Percentiles rank a stretch among this genome's conserved stretches.
Conservation (phyloP, 2,113 vertebrate species). For the Sminthopsis crassicaudata region DNA sequence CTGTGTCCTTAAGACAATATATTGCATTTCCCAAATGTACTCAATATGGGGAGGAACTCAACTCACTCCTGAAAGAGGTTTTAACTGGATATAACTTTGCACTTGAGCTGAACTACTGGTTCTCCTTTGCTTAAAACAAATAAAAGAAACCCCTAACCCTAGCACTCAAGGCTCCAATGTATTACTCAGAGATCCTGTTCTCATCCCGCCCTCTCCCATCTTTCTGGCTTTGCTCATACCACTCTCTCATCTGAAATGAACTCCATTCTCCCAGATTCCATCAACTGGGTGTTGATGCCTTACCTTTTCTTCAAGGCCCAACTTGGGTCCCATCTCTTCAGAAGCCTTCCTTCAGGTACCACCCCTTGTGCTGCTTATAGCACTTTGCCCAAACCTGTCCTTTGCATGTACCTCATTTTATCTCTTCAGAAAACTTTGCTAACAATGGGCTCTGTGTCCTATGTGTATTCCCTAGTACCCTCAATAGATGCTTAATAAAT, state of each 20-base stretch:
- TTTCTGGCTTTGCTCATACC: neutral
- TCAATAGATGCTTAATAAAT: neutral
- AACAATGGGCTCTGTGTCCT: conserved; percentile 24
- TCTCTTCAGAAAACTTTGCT: neutral
- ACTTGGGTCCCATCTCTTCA: conserved; percentile 23
- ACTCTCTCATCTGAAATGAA: neutral
- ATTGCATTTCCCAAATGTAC: neutral
- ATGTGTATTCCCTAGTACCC: conserved; percentile 23
- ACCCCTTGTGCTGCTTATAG: conserved; percentile 6
- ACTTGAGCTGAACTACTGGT: neutral
- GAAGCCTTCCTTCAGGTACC: neutral
- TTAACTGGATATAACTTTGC: neutral
- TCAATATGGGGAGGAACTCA: neutral
- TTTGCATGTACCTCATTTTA: neutral
- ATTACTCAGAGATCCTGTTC: neutral
- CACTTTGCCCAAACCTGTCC: conserved; percentile 10
- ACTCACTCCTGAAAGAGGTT: neutral
- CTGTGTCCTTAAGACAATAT: neutral
- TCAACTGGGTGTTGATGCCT: neutral
- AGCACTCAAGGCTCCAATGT: neutral
- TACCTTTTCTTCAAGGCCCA: conserved; percentile 9
- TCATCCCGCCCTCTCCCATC: neutral
- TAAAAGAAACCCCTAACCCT: neutral
- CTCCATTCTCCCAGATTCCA: neutral
- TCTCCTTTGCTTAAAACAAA: neutral